Evolutionary conservation across 2,888 invertebrate species (phyloP), one percentile per base, ranked within the genome.

Genomic region (Nemotelus pantherinus): DNA sequence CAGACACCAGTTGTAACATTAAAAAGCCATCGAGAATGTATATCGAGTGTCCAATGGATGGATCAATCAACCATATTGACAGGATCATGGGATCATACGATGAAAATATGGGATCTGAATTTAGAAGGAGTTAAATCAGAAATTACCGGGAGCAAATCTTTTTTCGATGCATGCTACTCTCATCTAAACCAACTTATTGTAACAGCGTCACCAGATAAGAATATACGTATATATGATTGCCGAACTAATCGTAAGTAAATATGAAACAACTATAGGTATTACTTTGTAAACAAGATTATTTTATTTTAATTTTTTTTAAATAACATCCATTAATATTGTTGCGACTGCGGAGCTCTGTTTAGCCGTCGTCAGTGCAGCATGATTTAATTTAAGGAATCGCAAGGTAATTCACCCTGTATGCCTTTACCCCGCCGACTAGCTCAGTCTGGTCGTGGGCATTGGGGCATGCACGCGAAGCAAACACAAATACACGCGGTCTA

Each of bases 31-130:
- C 92, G 93, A 80, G 99, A 99, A 87, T 94, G 94, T 10, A 91
- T 99, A 39, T 95, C 95, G 0, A 92, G 93, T 0, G 91, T 95
- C 0, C 90, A 92, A 76, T 99, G 98, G 98, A 90, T 94, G 82
- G 93, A 94, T 82, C 89, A 89, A 77, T 89, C 91, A 81, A 94
- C 94, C 80, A 88, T 98, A 2, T 89, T 95, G 6, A 96, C 97
- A 0, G 91, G 93, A 75, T 96, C 98, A 1, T 97, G 97, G 97
- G 99, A 99, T 88, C 98, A 99, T 85, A 94, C 97, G 0, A 89
- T 99, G 25, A 94, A 95, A 85, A 86, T 97, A 6, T 99, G 99
- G 99, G 98, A 99, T 86, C 90, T 95, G 64, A 94, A 95, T 83
- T 88, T 94, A 68, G 95, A 94, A 70, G 94, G 93, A 55, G 91